phyloP scores from a whole-genome alignment of 2,888 invertebrate species.

The Crossocerus cetratus region DNA sequence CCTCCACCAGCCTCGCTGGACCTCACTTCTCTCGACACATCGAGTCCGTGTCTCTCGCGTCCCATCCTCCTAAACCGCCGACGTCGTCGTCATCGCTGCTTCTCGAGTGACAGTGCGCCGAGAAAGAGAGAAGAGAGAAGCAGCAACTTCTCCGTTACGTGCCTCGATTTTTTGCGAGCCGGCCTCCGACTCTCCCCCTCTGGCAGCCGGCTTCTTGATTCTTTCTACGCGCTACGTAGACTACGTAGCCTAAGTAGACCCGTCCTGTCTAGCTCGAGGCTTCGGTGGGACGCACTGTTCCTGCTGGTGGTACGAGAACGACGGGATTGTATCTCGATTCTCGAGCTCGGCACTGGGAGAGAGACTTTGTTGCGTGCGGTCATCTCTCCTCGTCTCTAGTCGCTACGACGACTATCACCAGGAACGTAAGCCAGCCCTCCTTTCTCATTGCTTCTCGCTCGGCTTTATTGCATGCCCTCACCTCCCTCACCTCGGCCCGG shows the following conservation, averaged over 20 bases:
- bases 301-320: not conserved
- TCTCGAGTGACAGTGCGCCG: conserved; percentile 43
- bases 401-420: not conserved
- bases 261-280: too few species aligned
- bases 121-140: conserved; percentile 21
- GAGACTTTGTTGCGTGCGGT: not conserved
- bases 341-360: not conserved
- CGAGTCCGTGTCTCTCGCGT: not conserved
- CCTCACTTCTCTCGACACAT: too few species aligned
- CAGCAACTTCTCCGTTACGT: conserved; percentile 17
- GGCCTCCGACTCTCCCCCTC: not conserved
- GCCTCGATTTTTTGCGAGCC: conserved; percentile 1
- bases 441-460: not conserved
- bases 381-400: too few species aligned
- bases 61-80: too few species aligned
- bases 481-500: too few species aligned
- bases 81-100: not conserved
- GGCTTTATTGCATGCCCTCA: not conserved
- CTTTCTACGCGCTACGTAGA: too few species aligned
- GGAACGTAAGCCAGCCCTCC: conserved; percentile 3
- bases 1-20: conserved; percentile 2
- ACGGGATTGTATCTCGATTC: not conserved
- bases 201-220: not conserved
- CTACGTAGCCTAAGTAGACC: too few species aligned
- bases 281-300: not conserved